A percentile compares a stretch with the other conserved stretches of the same genome.
These are phyloP conservation scores for Mimumesa dahlbomi DNA, from an alignment of 2,888 invertebrate species.

Conservation along the genomic window DNA sequence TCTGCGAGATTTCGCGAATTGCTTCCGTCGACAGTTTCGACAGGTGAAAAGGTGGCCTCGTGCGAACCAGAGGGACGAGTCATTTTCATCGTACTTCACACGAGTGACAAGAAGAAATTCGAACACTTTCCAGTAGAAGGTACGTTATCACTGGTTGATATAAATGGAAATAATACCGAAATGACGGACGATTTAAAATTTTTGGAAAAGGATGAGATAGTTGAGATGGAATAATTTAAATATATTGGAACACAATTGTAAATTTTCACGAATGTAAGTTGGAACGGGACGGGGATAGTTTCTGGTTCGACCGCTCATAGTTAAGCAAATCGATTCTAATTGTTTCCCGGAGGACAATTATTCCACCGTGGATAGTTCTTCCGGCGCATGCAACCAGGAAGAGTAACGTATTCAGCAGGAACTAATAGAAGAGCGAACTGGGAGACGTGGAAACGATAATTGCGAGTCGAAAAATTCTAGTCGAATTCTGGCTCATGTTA, in stretches of 20 bases:
- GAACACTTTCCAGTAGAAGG: too few relatives aligned
- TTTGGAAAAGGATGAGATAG: too few relatives aligned
- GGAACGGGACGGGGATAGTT: background rate
- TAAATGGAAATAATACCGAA: too few relatives aligned
- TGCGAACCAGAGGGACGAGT: background rate
- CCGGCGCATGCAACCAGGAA: slow-evolving; percentile 6
- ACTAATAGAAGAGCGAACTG: slow-evolving; percentile 4
- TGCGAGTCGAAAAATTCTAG: background rate
- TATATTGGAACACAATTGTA: background rate
- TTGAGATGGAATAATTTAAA: too few relatives aligned
- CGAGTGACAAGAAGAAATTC: background rate
- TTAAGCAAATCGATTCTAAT: slow-evolving; percentile 26
- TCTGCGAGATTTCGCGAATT: slow-evolving; percentile 30
- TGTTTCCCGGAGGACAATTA: slow-evolving; percentile 29
- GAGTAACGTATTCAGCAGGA: background rate
- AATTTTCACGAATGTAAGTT: too few relatives aligned
- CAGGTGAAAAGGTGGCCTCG: background rate
- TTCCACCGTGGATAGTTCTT: slow-evolving; percentile 16
- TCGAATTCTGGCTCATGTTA: background rate
- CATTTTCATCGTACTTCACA: background rate
- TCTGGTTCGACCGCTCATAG: background rate
- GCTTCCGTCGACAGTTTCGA: slow-evolving; percentile 7
- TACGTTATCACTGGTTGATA: too few relatives aligned
- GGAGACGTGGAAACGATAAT: slow-evolving; percentile 12
- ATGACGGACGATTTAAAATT: too few relatives aligned